A percentile compares a stretch with the other conserved stretches of the same genome.
These are phyloP conservation scores for Rhynchonycteris naso DNA, from an alignment of 2,797 vertebrate genomes.

Conservation along the genomic window DNA sequence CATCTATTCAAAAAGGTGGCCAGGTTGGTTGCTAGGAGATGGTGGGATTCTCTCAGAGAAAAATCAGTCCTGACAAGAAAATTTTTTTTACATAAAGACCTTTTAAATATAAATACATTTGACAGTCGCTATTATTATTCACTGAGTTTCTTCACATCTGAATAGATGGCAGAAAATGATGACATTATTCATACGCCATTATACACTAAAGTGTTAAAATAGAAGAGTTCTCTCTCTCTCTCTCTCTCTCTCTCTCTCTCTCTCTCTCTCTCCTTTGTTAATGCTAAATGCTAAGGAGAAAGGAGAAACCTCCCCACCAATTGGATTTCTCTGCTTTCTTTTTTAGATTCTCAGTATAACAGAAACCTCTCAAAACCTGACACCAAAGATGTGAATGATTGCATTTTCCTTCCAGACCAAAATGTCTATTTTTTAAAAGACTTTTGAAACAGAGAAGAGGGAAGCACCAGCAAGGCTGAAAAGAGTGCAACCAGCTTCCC, in stretches of 20 bases:
- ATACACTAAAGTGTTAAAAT: slow-evolving; percentile 85
- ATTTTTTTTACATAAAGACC: slow-evolving; percentile 85
- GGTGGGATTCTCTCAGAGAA: slow-evolving; percentile 84
- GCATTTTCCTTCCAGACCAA: slow-evolving; percentile 67
- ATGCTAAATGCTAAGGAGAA: slow-evolving; percentile 71
- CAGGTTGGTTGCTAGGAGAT: slow-evolving; percentile 88
- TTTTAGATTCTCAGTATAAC: slow-evolving; percentile 69
- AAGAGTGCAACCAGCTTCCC: slow-evolving; percentile 59
- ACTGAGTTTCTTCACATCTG: slow-evolving; percentile 83
- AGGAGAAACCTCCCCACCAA: slow-evolving; percentile 52
- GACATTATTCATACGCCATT: slow-evolving; percentile 85
- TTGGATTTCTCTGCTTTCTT: slow-evolving; percentile 78
- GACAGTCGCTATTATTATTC: slow-evolving; percentile 88
- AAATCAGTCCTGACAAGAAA: slow-evolving; percentile 85
- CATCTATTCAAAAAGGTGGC: slow-evolving; percentile 85
- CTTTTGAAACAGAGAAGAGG: slow-evolving; percentile 42
- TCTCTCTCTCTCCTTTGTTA: slow-evolving; percentile 78
- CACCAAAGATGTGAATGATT: slow-evolving; percentile 56
- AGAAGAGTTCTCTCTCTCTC: slow-evolving; percentile 34
- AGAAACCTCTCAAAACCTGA: slow-evolving; percentile 73
- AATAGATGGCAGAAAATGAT: slow-evolving; percentile 86
- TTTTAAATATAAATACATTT: slow-evolving; percentile 89
- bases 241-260: slow-evolving; percentile 50
- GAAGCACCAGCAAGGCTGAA: not conserved
- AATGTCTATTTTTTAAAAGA: slow-evolving; percentile 50